A percentile compares a stretch with the other conserved stretches of the same genome.
Conservation (phyloP, 2,797 vertebrate genomes). For the Octomys mimax region DNA sequence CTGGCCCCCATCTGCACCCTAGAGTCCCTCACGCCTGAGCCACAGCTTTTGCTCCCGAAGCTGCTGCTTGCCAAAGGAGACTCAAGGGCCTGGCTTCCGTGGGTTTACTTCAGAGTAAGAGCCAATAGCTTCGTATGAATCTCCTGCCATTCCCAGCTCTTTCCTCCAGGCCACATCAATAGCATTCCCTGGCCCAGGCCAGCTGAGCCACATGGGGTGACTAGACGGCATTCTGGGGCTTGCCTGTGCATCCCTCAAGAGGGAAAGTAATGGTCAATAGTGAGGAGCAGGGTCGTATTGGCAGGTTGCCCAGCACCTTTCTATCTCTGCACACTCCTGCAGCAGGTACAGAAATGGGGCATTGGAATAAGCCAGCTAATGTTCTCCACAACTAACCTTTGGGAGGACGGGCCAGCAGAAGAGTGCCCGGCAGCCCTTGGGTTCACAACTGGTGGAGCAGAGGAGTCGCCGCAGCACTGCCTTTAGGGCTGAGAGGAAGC, state of each 20-base stretch:
- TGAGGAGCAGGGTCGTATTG: background rate
- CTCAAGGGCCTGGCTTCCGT: constrained; percentile 18
- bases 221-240: background rate
- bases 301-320: background rate
- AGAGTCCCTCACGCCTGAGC: background rate
- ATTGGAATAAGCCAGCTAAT: background rate
- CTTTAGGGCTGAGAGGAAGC: background rate
- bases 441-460: background rate
- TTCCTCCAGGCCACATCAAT: background rate
- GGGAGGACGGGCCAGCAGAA: background rate
- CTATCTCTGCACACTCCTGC: background rate
- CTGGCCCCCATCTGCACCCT: fast-evolving
- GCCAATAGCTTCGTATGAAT: background rate
- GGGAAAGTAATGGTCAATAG: background rate
- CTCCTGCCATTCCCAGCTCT: background rate
- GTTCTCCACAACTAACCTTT: constrained; percentile 17
- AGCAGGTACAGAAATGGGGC: background rate
- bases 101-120: constrained; percentile 58
- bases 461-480: background rate
- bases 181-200: background rate
- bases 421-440: background rate
- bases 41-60: background rate
- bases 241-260: background rate
- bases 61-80: background rate
- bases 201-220: background rate